Evolutionary conservation across 2,113 vertebrate species (phyloP).

Genomic region (Eublepharis macularius): DNA sequence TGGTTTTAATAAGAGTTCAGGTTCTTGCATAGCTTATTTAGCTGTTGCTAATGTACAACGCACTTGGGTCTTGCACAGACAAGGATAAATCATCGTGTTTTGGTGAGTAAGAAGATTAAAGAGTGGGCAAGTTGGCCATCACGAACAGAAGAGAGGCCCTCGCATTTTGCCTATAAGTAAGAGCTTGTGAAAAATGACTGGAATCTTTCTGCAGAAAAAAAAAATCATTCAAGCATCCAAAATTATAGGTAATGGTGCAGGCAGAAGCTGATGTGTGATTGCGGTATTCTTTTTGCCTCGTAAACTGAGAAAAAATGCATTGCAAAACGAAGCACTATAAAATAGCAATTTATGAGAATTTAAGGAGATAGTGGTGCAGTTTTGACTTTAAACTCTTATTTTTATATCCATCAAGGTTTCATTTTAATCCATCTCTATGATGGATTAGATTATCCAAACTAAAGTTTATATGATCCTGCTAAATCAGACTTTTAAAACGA

Average conservation of each 20-base stretch:
- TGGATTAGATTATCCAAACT: constrained; percentile 41
- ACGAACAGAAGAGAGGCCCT: constrained; percentile 56
- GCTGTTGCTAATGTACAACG: constrained; percentile 50
- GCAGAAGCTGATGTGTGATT: constrained; percentile 51
- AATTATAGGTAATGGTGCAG: constrained; percentile 68
- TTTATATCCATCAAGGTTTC: constrained; percentile 62
- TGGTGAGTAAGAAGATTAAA: constrained; percentile 56
- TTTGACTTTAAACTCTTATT: constrained; percentile 63
- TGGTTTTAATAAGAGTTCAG: constrained; percentile 48
- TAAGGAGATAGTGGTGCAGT: constrained; percentile 58
- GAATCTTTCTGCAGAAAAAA: constrained; percentile 56
- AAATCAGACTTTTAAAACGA: constrained; percentile 28
- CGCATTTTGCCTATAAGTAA: constrained; percentile 65
- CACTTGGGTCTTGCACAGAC: constrained; percentile 42
- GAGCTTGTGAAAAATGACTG: constrained; percentile 59
- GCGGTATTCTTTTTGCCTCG: constrained; percentile 64
- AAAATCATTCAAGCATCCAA: constrained; percentile 56
- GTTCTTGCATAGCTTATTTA: constrained; percentile 43
- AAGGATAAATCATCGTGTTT: constrained; percentile 44
- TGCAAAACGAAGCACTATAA: constrained; percentile 61
- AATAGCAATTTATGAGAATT: constrained; percentile 55
- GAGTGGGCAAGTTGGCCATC: constrained; percentile 44
- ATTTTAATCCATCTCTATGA: constrained; percentile 61
- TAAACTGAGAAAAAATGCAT: constrained; percentile 63
- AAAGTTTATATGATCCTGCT: constrained; percentile 38